Base-by-base conservation (phyloP, 2,113 vertebrate genomes). In the Sceloporus undulatus region DNA sequence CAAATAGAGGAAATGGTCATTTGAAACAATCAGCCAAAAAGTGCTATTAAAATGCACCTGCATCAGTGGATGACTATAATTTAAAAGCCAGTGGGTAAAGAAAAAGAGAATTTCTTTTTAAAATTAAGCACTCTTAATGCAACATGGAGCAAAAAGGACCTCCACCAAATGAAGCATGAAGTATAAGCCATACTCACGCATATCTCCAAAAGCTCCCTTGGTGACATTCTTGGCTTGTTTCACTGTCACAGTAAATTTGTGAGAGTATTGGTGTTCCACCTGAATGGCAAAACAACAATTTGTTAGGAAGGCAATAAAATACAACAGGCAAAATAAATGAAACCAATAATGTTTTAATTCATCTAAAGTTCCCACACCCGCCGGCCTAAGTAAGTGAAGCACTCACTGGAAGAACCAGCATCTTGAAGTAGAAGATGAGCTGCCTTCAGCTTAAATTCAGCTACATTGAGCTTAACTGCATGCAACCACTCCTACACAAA, bases 251-350 rank as follows among this genome's bases (percentile, higher is more conserved):
- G 94, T 98, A 87, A 99, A 97, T 91, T 97, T 97, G 94, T 99
- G 98, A 38, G 98, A 99, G 89, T 98, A 98, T 91, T 99, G 98
- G 91, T 99, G 98, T 34, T 99, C 98, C 92, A 99, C 99, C 99
- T 99, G 94, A 9, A 95, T 95, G 91, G 59, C 87, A 94, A 93
- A 84, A 95, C 1, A 89, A 82, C 10, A 92, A 73, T 8, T 38
- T 34, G 82, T 40, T 54, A 80, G 78, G 91, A 52, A 93, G 71
- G 34, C 85, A 89, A 86, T 92, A 94, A 89, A 59, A 77, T 90
- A 59, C 85, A n/a, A 9, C 1, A 38, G 2, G 90, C 56, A 89
- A 91, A 9, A 85, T 66, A 29, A 84, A 38, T 54, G 54, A 85
- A 82, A 34, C 70, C 48, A 5, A 7, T 38, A 88, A 86, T 62